These are phyloP conservation scores for Mesorhabditis belari DNA, from an alignment of 2,888 invertebrate genomes.

Conservation along the genomic window DNA sequence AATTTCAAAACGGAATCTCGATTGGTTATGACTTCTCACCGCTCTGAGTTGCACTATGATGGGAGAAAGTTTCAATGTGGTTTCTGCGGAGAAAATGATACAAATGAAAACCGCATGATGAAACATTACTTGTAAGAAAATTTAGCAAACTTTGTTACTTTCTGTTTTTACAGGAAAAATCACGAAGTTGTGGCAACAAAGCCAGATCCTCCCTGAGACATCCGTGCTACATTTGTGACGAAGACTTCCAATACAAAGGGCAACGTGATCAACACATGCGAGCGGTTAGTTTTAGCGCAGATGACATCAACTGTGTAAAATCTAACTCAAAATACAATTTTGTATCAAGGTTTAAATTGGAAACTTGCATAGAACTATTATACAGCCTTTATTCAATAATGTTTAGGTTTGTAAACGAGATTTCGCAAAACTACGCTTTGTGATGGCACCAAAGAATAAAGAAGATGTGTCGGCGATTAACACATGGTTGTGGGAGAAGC, in stretches of 20 bases:
- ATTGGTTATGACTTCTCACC: conserved; percentile 32
- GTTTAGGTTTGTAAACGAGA: conserved; percentile 41
- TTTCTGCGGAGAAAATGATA: conserved; percentile 46
- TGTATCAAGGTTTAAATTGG: background rate
- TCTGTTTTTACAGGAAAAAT: conserved; percentile 25
- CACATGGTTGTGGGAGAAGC: conserved; percentile 49
- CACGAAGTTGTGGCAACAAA: conserved; percentile 36
- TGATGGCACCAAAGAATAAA: conserved; percentile 27
- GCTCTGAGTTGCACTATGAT: conserved; percentile 34
- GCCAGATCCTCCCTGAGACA: conserved; percentile 40
- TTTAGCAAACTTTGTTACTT: background rate
- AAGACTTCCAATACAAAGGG: conserved; percentile 46
- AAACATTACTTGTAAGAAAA: conserved; percentile 45
- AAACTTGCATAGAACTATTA: conserved; percentile 10
- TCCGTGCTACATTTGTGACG: conserved; percentile 49
- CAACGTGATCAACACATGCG: conserved; percentile 30
- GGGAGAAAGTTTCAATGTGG: conserved; percentile 40
- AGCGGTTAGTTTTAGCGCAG: background rate
- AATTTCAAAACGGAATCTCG: conserved; percentile 46
- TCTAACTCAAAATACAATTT: too few relatives aligned
- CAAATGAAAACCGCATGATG: conserved; percentile 43
- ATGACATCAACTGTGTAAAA: too few relatives aligned
- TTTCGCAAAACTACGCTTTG: conserved; percentile 24
- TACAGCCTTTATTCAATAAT: conserved; percentile 3
- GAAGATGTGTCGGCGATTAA: conserved; percentile 38